These are phyloP conservation scores for Empis stercorea DNA, from an alignment of 2,888 invertebrate species.

Conservation along the genomic window DNA sequence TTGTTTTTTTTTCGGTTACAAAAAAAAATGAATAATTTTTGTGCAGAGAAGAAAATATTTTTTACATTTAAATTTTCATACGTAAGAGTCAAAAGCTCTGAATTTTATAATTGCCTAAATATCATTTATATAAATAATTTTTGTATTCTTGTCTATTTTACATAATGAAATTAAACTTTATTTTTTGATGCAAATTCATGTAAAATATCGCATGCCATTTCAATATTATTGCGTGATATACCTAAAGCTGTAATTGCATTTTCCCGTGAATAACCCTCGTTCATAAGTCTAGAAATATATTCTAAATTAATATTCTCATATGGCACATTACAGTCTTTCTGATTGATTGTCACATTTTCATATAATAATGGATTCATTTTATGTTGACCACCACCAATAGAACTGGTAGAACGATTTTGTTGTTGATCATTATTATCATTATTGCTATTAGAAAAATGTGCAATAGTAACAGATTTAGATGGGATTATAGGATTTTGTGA, in stretches of 20 bases:
- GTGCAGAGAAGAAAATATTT: no score
- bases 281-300: slow-evolving; percentile 72
- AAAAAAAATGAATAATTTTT: no score
- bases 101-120: no score
- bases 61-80: no score
- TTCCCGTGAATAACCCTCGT: slow-evolving; percentile 82
- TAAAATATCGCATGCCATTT: slow-evolving; percentile 91
- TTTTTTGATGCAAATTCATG: slow-evolving; percentile 72
- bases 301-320: slow-evolving; percentile 87
- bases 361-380: slow-evolving; percentile 26
- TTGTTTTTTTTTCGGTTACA: no score
- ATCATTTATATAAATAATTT: no score
- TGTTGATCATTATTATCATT: slow-evolving; percentile 6
- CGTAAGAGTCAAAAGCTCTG: no score
- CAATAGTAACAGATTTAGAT: slow-evolving; percentile 12
- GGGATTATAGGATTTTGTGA: slow-evolving; percentile 6
- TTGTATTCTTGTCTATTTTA: no score
- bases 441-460: slow-evolving; percentile 8
- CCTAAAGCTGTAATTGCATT: slow-evolving; percentile 84
- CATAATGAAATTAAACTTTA: slow-evolving; percentile 15
- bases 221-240: slow-evolving; percentile 84
- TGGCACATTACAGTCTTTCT: slow-evolving; percentile 42
- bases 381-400: not conserved
- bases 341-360: slow-evolving; percentile 38
- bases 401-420: slow-evolving; percentile 9